Percentiles rank a stretch among this genome's conserved stretches.
These are phyloP conservation scores for Buathra laborator DNA, from an alignment of 2,888 invertebrate genomes.

Conservation along the genomic window DNA sequence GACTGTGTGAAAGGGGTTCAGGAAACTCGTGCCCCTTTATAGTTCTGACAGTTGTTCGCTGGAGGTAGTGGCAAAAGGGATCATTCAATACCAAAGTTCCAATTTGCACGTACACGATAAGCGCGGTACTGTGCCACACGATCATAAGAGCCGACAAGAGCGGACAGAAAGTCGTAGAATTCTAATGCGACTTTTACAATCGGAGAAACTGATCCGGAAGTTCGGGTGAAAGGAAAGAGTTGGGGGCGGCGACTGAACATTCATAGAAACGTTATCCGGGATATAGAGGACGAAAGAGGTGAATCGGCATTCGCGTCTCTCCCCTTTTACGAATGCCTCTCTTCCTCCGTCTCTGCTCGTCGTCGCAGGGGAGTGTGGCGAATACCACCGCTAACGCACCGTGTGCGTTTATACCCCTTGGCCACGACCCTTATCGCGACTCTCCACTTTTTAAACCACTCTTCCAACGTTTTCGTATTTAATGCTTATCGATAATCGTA, in stretches of 20 bases:
- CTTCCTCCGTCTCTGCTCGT: constrained; percentile 43
- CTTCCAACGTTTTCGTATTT: background rate
- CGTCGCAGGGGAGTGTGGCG: constrained; percentile 54
- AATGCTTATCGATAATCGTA: background rate
- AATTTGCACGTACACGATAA: background rate
- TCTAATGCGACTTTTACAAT: constrained; percentile 20
- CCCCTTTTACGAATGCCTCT: constrained; percentile 71
- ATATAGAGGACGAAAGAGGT: constrained; percentile 78
- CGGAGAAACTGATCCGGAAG: constrained; percentile 32
- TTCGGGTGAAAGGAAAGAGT: constrained; percentile 77
- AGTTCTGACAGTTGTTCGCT: background rate
- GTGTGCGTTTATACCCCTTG: background rate
- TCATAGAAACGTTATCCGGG: constrained; percentile 84
- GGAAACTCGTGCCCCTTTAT: too few species aligned
- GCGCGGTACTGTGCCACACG: background rate
- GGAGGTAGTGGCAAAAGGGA: background rate
- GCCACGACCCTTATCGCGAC: constrained; percentile 16
- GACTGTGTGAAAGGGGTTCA: background rate
- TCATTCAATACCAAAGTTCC: background rate
- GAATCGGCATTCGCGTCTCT: constrained; percentile 81
- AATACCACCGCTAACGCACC: constrained; percentile 25
- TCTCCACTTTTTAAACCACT: constrained; percentile 7
- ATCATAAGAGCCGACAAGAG: background rate
- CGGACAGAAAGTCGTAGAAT: background rate
- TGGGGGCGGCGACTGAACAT: constrained; percentile 83